Base-by-base conservation (phyloP, 2,888 invertebrate species). In the Cinara cedri region DNA sequence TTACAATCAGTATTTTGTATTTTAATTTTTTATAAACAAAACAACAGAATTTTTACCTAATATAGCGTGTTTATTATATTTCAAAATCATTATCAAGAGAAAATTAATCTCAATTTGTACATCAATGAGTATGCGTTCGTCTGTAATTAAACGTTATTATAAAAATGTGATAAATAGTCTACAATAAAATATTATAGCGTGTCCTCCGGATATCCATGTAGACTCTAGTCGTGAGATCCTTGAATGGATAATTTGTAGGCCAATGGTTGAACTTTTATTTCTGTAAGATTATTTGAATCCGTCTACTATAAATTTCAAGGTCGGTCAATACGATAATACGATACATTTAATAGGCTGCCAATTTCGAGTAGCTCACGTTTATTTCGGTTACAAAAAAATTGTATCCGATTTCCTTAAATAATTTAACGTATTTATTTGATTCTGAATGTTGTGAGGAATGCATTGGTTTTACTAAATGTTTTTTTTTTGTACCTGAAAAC, bases 191-290 rank as follows among this genome's bases (percentile, higher is more conserved):
- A 4, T 16, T 54, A n/a, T 42, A 21, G 49, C 1, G 54, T 74
- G 74, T 74, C 74, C 74, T 74, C 63, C 21, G 51, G 54, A 74
- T 54, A 65, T 51, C 63, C 63, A 51, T 54, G 9, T n/a, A 34
- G n/a, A n/a, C n/a, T n/a, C n/a, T n/a, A n/a, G 46, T 66, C 19
- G 9, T 51, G 19, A 34, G 21, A 21, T 78, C 78, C 78, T 78
- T 78, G 78, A 78, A 78, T 70, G 26, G 55, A 60, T 70, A 62
- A 78, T 78, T 78, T 78, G 78, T 78, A 21, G 78, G 78, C 70
- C 68, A 62, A 78, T 70, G 49, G 49, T 60, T 78, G 78, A 78
- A 78, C 49, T 78, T 70, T 66, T 60, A 60, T 68, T 78, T 3
- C 49, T 51, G 6, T 49, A 60, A 60, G 68, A 78, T 49, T 54